phyloP scores from a whole-genome alignment of 2,888 invertebrate genomes.

The Callyntrura sp. region DNA sequence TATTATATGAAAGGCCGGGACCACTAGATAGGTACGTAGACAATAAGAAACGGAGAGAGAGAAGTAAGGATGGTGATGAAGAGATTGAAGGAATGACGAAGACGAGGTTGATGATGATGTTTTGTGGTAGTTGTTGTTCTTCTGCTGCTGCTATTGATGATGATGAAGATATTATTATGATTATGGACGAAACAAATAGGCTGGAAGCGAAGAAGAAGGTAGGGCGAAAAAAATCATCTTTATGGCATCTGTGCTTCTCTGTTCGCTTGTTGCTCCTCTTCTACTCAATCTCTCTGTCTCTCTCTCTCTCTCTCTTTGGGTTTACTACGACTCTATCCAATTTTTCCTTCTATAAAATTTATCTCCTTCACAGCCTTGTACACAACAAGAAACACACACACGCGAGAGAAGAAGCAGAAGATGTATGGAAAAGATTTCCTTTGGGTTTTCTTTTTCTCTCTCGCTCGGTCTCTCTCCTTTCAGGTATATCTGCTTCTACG shows the following conservation, averaged over 20 bases:
- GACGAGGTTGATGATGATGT: constrained; percentile 42
- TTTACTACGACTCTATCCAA: constrained; percentile 40
- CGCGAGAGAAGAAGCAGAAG: neutral
- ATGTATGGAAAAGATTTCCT: constrained; percentile 49
- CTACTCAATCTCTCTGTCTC: too few species aligned
- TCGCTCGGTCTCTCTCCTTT: neutral
- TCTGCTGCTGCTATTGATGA: constrained; percentile 35
- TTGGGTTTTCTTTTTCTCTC: constrained; percentile 15
- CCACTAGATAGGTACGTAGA: constrained; percentile 11
- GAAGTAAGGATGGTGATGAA: constrained; percentile 28
- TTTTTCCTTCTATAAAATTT: constrained; percentile 73
- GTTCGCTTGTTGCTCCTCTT: constrained; percentile 28
- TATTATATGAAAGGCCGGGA: neutral
- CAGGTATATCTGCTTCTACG: neutral
- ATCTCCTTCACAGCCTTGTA: constrained; percentile 65
- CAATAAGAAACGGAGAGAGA: neutral
- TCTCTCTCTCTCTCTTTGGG: neutral
- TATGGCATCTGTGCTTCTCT: constrained; percentile 72
- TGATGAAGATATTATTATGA: constrained; percentile 79
- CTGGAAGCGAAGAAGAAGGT: constrained; percentile 74
- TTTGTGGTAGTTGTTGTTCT: constrained; percentile 40
- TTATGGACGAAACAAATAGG: constrained; percentile 78
- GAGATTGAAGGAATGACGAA: constrained; percentile 69
- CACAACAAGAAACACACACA: neutral
- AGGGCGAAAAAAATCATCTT: constrained; percentile 73